Evolutionary conservation across 2,113 vertebrate genomes (phyloP), one percentile per base, ranked within the genome.

Genomic region (Nibea albiflora): DNA sequence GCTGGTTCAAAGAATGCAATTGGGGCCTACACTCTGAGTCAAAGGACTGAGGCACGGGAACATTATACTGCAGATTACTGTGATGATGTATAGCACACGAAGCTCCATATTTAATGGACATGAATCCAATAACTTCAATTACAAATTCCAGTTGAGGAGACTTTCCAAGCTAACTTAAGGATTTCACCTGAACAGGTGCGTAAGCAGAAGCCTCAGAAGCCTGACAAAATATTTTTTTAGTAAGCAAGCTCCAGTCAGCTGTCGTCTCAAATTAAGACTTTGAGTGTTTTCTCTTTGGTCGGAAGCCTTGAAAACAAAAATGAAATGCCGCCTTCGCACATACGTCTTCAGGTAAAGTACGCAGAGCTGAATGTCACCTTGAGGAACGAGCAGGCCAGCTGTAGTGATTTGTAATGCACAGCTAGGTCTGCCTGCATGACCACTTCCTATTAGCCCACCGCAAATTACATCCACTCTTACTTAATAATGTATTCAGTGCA

Each of bases 291-390:
- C 42, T 63, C 35, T 68, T 71, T 67, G 20, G 28, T 14, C 19
- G 7, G 3, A 1, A 24, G 31, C 46, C 31, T 35, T 75, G 26
- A 60, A 60, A 66, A 57, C 52, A 57, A 46, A 78, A 28, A 42
- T 9, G 16, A 64, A 39, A 67, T 15, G 58, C 16, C 35, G 60
- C 57, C 47, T 35, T 26, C 76, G 50, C 63, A 56, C 61, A 53
- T 83, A 81, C 76, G 77, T 71, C 71, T 56, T 64, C 85, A 88
- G 85, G 90, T 89, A 39, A 85, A 60, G 44, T 12, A 50, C 16
- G 22, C 5, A 12, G 46, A 58, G 44, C 84, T 76, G 70, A 90
- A 90, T 76, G 93, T 91, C 92, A 93, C 89, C 86, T 90, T 93
- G 90, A 91, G 63, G 67, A 52, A 71, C 0, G 28, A 66, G 82